Evolutionary conservation across 1,140 invertebrate genomes (phyloP).

Genomic region (Camponotus pennsylvanicus): DNA sequence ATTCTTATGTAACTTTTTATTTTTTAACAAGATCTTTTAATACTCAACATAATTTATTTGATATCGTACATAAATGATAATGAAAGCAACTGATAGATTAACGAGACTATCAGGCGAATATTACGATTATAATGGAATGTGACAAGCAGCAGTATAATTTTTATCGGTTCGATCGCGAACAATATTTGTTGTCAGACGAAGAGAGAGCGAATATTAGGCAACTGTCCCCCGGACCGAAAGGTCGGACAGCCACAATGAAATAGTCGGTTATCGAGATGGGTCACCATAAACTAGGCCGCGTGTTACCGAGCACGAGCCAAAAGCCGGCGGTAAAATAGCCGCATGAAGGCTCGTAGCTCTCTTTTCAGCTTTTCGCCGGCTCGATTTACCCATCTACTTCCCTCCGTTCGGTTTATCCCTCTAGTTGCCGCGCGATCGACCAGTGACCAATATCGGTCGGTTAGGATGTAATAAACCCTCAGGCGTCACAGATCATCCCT

Average conservation of each 20-base stretch:
- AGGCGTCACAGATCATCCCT: slow-evolving; percentile 72
- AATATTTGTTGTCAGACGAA: not conserved
- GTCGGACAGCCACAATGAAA: slow-evolving; percentile 51
- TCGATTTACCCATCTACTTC: slow-evolving; percentile 15
- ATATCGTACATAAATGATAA: not conserved
- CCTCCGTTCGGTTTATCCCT: slow-evolving; percentile 24
- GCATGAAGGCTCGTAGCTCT: slow-evolving; percentile 27
- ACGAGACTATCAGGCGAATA: not conserved
- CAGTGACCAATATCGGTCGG: slow-evolving; percentile 72
- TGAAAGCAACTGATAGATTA: not conserved
- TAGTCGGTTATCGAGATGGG: slow-evolving; percentile 58
- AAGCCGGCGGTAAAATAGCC: slow-evolving; percentile 51
- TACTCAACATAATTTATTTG: slow-evolving; percentile 3
- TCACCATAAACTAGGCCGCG: slow-evolving; percentile 58
- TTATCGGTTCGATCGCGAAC: slow-evolving; percentile 11
- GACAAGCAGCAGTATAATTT: slow-evolving; percentile 21
- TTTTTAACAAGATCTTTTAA: not conserved
- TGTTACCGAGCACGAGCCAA: slow-evolving; percentile 42
- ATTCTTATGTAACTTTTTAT: not conserved
- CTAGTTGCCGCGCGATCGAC: slow-evolving; percentile 65
- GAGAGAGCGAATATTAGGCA: slow-evolving; percentile 3
- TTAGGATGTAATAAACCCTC: slow-evolving; percentile 73
- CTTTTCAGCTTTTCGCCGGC: slow-evolving; percentile 37
- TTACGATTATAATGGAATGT: not conserved
- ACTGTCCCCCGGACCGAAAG: slow-evolving; percentile 38